These are phyloP conservation scores for Enteromius viviparus DNA, from an alignment of 2,797 vertebrate genomes.

Conservation along the genomic window DNA sequence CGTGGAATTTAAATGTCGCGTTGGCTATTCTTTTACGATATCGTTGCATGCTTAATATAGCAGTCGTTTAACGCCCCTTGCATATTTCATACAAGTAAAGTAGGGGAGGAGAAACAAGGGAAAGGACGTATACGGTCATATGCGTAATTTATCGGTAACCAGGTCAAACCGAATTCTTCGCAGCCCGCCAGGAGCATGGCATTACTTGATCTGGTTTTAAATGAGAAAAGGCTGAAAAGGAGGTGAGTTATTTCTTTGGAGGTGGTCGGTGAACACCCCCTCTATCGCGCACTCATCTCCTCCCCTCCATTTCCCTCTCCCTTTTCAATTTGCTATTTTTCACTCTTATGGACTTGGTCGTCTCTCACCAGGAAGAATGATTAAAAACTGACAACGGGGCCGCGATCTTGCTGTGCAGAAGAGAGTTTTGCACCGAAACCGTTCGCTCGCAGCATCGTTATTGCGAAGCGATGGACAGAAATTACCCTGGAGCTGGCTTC, in stretches of 20 bases:
- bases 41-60: slow-evolving; percentile 28
- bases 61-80: slow-evolving; percentile 61
- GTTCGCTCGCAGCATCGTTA: slow-evolving; percentile 65
- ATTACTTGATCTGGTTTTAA: slow-evolving; percentile 73
- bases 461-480: slow-evolving; percentile 81
- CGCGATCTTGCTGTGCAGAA: slow-evolving; percentile 67
- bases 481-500: slow-evolving; percentile 76
- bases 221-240: slow-evolving; percentile 70
- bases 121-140: slow-evolving; percentile 80
- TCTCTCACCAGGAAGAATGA: slow-evolving; percentile 79
- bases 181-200: slow-evolving; percentile 65
- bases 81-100: slow-evolving; percentile 59
- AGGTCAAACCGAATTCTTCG: slow-evolving; percentile 65
- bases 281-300: slow-evolving; percentile 77
- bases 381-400: slow-evolving; percentile 72
- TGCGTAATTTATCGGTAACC: slow-evolving; percentile 70
- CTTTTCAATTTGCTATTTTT: slow-evolving; percentile 83
- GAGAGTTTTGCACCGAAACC: slow-evolving; percentile 63
- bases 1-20: slow-evolving; percentile 17
- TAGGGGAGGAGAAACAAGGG: slow-evolving; percentile 72
- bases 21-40: slow-evolving; percentile 39
- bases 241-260: slow-evolving; percentile 77
- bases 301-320: slow-evolving; percentile 78
- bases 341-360: slow-evolving; percentile 80
- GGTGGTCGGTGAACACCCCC: slow-evolving; percentile 81